Evolutionary conservation across 2,113 vertebrate genomes (phyloP).

Genomic region (Plotosus lineatus): DNA sequence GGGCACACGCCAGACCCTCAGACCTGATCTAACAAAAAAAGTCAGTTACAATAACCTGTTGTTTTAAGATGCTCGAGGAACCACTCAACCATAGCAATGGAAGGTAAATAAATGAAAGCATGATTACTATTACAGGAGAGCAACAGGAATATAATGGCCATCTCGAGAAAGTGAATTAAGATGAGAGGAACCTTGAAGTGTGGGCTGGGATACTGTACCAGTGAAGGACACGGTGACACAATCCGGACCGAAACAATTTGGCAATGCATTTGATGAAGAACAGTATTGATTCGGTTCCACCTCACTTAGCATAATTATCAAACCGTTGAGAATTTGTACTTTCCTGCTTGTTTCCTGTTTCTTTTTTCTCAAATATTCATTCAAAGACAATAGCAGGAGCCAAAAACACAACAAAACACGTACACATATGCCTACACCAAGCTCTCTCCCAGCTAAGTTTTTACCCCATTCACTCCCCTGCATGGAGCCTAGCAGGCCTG

Average conservation of each 20-base stretch:
- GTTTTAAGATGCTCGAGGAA: constrained; percentile 37
- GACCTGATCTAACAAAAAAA: constrained; percentile 26
- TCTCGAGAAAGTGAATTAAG: constrained; percentile 73
- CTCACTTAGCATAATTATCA: constrained; percentile 98
- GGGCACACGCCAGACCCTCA: not conserved
- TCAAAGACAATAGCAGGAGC: not conserved
- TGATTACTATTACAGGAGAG: constrained; percentile 73
- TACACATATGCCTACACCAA: not conserved
- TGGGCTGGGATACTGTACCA: constrained; percentile 66
- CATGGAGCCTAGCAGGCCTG: constrained; percentile 58
- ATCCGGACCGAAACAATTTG: constrained; percentile 73
- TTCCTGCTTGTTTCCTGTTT: constrained; percentile 9
- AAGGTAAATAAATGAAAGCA: constrained; percentile 78
- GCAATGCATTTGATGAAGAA: constrained; percentile 90
- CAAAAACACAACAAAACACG: not conserved
- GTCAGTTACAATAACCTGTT: constrained; percentile 42
- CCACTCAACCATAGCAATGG: constrained; percentile 33
- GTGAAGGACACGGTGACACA: constrained; percentile 81
- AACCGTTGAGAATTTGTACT: constrained; percentile 77
- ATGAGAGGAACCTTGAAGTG: constrained; percentile 66
- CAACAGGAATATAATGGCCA: constrained; percentile 71
- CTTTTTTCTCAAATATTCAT: constrained; percentile 45
- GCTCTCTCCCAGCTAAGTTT: constrained; percentile 10
- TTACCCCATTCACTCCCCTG: not conserved
- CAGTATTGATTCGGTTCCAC: constrained; percentile 90